These are phyloP conservation scores for Nibea albiflora DNA, from an alignment of 2,113 vertebrate genomes.

Conservation along the genomic window DNA sequence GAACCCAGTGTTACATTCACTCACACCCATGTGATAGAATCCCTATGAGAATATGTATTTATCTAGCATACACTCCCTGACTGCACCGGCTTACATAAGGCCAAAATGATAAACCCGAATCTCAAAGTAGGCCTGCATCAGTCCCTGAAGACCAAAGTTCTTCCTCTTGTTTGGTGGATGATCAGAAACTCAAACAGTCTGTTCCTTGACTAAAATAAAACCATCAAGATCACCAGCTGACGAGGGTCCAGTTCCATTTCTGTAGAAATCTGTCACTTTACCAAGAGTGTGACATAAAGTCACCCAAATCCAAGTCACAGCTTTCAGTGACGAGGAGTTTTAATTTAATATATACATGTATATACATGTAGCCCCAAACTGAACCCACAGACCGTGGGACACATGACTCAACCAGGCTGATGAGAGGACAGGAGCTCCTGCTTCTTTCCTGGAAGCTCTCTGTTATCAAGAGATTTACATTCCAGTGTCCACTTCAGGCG, in stretches of 20 bases:
- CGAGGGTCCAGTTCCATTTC: background rate
- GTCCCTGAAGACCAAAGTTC: conserved; percentile 41
- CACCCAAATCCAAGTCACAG: background rate
- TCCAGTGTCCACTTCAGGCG: conserved; percentile 20
- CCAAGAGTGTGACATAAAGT: background rate
- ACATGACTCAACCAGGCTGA: background rate
- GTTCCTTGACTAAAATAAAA: background rate
- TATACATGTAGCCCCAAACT: background rate
- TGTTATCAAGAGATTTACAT: conserved; percentile 58
- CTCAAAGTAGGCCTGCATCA: conserved; percentile 49
- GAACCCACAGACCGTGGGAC: background rate
- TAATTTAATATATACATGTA: background rate
- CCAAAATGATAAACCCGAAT: conserved; percentile 42
- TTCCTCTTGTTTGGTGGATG: conserved; percentile 17
- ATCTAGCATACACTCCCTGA: conserved; percentile 17
- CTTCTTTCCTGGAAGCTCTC: conserved; percentile 56
- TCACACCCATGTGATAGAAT: conserved; percentile 24
- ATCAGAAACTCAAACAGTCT: conserved; percentile 25
- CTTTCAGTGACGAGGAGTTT: conserved; percentile 5
- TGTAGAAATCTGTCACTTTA: background rate
- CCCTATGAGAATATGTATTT: conserved; percentile 20
- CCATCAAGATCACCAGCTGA: background rate
- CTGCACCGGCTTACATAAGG: conserved; percentile 35
- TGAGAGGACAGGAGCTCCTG: conserved; percentile 25
- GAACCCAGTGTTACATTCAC: conserved; percentile 3